Conservation (phyloP, 2,113 vertebrate genomes). For the Notechis scutatus region DNA sequence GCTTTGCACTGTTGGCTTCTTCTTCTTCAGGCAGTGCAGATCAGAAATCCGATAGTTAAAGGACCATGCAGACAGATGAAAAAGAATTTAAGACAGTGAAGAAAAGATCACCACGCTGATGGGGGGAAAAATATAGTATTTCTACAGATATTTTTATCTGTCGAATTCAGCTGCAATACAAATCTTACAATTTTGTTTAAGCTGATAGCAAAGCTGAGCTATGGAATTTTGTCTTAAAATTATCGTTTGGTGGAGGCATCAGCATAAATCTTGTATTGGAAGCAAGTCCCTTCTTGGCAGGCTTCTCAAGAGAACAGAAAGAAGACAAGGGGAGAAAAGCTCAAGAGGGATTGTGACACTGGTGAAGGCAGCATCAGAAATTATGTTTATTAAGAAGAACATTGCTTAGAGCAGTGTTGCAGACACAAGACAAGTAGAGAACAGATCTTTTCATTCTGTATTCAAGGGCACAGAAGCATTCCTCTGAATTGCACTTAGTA, state of each 20-base stretch:
- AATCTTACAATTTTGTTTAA: conserved; percentile 67
- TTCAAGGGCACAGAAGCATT: neutral
- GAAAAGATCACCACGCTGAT: conserved; percentile 55
- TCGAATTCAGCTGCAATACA: conserved; percentile 63
- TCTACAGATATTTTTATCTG: conserved; percentile 55
- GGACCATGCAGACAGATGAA: conserved; percentile 42
- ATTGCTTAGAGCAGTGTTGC: conserved; percentile 57
- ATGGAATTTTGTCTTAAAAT: conserved; percentile 72
- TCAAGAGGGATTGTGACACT: conserved; percentile 64
- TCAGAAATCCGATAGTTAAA: conserved; percentile 64
- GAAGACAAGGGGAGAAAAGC: conserved; percentile 69
- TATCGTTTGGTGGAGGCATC: conserved; percentile 73
- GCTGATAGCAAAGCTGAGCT: conserved; percentile 70
- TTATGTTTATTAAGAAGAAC: conserved; percentile 53
- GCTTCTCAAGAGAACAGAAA: conserved; percentile 70
- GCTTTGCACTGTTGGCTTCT: conserved; percentile 68
- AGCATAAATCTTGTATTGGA: conserved; percentile 71
- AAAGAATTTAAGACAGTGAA: conserved; percentile 56
- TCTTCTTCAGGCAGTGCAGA: conserved; percentile 64
- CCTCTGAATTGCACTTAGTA: conserved; percentile 7
- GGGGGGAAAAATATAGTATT: conserved; percentile 56
- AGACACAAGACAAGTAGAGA: conserved; percentile 21
- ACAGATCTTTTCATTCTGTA: conserved; percentile 29
- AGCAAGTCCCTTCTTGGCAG: conserved; percentile 74
- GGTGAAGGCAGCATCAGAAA: conserved; percentile 54